Percentiles rank a stretch among this genome's conserved stretches.
Evolutionary conservation across 2,113 vertebrate species (phyloP).

Genomic region (Chinchilla lanigera): DNA sequence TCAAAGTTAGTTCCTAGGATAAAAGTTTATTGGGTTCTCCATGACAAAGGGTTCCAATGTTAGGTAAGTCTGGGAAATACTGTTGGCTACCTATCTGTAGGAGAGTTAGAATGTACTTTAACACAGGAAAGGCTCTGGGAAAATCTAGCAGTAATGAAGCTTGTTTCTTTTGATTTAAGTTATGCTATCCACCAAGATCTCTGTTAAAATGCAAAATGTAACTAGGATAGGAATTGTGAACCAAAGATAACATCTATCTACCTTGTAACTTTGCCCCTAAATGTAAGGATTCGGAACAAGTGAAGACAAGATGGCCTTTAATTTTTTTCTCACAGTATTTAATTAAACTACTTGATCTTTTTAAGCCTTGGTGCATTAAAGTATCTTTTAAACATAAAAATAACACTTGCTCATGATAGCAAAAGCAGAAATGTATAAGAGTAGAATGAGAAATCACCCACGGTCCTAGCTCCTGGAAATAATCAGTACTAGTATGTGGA

Average conservation of each 20-base stretch:
- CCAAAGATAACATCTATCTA: not conserved
- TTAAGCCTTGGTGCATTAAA: slow-evolving; percentile 52
- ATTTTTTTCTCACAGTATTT: slow-evolving; percentile 52
- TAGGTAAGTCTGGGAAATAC: not conserved
- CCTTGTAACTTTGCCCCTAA: not conserved
- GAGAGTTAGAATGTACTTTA: not conserved
- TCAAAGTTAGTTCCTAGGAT: not conserved
- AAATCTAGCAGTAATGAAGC: not conserved
- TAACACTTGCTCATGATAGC: slow-evolving; percentile 10
- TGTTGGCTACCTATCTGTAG: not conserved
- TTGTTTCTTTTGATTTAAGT: not conserved
- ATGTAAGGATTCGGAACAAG: slow-evolving; percentile 6
- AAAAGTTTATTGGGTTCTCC: not conserved
- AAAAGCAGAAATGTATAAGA: slow-evolving; percentile 32
- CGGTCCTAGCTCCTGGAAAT: not conserved
- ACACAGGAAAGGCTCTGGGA: not conserved
- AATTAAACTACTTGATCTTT: slow-evolving; percentile 74
- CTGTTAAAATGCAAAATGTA: slow-evolving; percentile 39
- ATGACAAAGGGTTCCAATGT: not conserved
- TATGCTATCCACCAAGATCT: not conserved
- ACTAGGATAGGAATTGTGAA: not conserved
- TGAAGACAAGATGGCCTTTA: slow-evolving; percentile 66
- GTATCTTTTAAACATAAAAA: slow-evolving; percentile 46
- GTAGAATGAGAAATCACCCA: slow-evolving; percentile 20
- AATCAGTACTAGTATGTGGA: not conserved